Evolutionary conservation across 2,797 vertebrate genomes (phyloP), one percentile per base, ranked within the genome.

Genomic region (Heterohyrax brucei): DNA sequence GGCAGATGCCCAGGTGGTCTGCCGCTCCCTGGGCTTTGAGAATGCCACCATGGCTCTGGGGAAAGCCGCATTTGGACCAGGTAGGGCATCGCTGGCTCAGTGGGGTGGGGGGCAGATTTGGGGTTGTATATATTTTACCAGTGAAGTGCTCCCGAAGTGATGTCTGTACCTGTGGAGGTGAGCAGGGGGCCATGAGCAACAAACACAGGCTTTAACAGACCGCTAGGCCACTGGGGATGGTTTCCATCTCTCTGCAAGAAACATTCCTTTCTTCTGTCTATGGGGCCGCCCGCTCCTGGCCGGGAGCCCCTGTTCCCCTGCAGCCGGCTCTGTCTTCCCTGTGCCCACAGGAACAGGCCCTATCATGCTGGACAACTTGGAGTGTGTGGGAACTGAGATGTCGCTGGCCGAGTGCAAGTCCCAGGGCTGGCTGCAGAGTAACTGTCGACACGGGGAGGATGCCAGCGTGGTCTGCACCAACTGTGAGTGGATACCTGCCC

Each of bases 1-100:
- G 44, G 19, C 2, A 0, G 97, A 97, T 0, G 97, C 97, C 78
- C 30, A 5, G 0, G 95, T 97, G 0, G 91, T 97, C 66, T 98
- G 97, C 96, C 84, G 82, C 0, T 96, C 96, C 53, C 95, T 98
- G 91, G 97, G 97, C 2, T 98, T 96, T 1, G 3, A 2, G 64
- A 96, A 95, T 0, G 97, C 96, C 94, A 92, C 87, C 0, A 46
- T 93, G 61, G 97, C 96, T 2, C 93, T 92, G 77, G 94, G 87
- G 3, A 3, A 81, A 50, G 97, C 97, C 0, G 72, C 95, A 56
- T 98, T 97, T 0, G 95, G 96, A 46, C 91, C 80, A 97, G 97
- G 97, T 97, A 76, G 62, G 93, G 66, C 84, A 83, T 24, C 3
- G 39, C 39, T 39, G 39, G 39, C 39, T 39, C 39, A 39, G 39